These are phyloP conservation scores for Graphium colonna DNA, from an alignment of 2,888 invertebrate genomes.

Conservation along the genomic window DNA sequence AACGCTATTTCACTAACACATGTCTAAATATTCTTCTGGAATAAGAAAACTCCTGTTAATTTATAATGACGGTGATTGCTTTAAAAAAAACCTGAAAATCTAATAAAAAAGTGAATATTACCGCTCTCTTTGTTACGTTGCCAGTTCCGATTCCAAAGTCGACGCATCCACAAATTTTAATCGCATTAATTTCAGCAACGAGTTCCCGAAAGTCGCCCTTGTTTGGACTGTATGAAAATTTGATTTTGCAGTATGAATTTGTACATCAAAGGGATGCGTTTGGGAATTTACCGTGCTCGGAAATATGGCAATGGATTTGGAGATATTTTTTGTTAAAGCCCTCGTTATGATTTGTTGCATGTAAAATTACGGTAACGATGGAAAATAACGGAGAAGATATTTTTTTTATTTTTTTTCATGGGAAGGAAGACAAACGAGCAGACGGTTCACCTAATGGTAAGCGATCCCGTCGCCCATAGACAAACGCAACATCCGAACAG, in stretches of 20 bases:
- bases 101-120: background rate
- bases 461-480: too few species aligned
- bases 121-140: background rate
- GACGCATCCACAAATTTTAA: too few species aligned
- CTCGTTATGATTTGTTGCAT: background rate
- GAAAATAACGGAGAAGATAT: too few species aligned
- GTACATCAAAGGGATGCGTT: slow-evolving; percentile 18
- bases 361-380: too few species aligned
- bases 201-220: slow-evolving; percentile 13
- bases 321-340: background rate
- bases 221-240: too few species aligned
- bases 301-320: slow-evolving; percentile 13
- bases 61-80: background rate
- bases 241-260: slow-evolving; percentile 15
- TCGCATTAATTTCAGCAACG: slow-evolving; percentile 11
- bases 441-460: too few species aligned
- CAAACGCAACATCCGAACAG: too few species aligned
- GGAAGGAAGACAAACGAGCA: too few species aligned
- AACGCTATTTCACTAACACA: background rate
- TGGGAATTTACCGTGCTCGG: background rate
- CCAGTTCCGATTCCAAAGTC: slow-evolving; percentile 12
- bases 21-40: background rate
- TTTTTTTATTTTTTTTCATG: too few species aligned
- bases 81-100: background rate
- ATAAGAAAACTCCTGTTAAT: background rate